phyloP scores from a whole-genome alignment of 2,797 vertebrate species.

The Pteronotus mesoamericanus region DNA sequence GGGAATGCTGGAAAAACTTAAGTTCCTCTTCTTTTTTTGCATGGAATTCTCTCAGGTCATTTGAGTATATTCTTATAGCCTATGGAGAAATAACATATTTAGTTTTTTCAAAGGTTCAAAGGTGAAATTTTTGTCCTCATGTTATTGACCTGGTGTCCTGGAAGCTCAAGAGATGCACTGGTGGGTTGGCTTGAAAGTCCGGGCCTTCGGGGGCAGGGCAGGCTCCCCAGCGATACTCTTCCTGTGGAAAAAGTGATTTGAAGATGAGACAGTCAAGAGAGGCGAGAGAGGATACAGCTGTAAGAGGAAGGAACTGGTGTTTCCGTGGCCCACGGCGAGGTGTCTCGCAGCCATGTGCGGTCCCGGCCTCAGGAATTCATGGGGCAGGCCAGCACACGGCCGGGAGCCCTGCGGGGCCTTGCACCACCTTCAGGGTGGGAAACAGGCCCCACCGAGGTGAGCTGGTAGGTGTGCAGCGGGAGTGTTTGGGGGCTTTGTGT shows the following conservation, averaged over 20 bases:
- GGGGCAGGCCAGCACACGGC: accelerated
- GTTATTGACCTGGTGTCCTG: neutral
- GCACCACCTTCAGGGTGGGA: neutral
- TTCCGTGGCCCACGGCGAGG: neutral
- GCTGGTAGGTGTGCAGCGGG: neutral
- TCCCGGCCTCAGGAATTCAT: neutral
- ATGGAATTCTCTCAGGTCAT: neutral
- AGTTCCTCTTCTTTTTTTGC: neutral
- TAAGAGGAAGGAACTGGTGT: neutral
- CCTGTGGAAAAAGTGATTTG: neutral
- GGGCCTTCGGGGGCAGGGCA: neutral
- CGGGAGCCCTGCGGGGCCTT: neutral
- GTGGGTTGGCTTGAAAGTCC: neutral
- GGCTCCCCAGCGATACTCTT: neutral
- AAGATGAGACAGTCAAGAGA: too few species aligned
- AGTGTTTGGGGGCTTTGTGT: neutral
- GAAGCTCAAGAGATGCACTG: neutral
- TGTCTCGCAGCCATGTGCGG: neutral
- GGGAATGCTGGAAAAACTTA: neutral
- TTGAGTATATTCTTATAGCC: neutral
- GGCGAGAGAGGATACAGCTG: neutral
- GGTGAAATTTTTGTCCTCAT: neutral
- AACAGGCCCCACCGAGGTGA: neutral
- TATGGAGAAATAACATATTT: neutral
- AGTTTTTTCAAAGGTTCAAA: neutral